Conservation (phyloP, 1,140 invertebrate species). For the Drosophila ironensis region DNA sequence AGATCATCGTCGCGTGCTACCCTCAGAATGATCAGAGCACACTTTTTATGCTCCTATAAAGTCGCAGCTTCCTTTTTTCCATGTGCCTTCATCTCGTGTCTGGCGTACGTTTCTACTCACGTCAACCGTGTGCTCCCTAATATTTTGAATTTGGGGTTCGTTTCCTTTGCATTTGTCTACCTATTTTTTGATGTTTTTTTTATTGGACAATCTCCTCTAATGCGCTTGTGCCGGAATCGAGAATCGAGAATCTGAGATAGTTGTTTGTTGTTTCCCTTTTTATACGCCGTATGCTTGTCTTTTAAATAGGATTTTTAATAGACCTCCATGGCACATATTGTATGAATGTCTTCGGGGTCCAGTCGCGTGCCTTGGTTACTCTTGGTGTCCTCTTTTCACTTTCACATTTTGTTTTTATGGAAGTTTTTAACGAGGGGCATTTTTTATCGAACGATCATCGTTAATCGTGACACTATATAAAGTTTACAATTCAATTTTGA, state of each 20-base stretch:
- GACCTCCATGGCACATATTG: conserved; percentile 40
- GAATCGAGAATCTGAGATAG: conserved; percentile 47
- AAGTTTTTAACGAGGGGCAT: no score
- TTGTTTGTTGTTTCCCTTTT: conserved; percentile 55
- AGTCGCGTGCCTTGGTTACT: conserved; percentile 48
- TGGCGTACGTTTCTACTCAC: conserved; percentile 49
- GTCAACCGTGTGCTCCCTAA: conserved; percentile 24
- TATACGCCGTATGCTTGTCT: conserved; percentile 45
- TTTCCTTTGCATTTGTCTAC: conserved; percentile 56
- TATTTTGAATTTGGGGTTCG: conserved; percentile 18
- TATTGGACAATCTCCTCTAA: conserved; percentile 78
- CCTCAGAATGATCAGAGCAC: conserved; percentile 36
- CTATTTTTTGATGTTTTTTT: conserved; percentile 52
- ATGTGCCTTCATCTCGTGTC: conserved; percentile 55
- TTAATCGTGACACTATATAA: no score
- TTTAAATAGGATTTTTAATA: conserved; percentile 76
- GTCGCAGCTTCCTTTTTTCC: conserved; percentile 51
- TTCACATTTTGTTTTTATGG: neutral
- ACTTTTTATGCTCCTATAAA: conserved; percentile 61
- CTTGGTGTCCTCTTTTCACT: neutral
- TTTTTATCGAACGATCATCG: no score
- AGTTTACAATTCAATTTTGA: no score
- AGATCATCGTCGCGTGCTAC: conserved; percentile 60
- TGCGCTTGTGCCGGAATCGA: conserved; percentile 65
- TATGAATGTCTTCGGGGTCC: conserved; percentile 24